Evolutionary conservation across 2,888 invertebrate species (phyloP).

Genomic region (Drepana falcataria): DNA sequence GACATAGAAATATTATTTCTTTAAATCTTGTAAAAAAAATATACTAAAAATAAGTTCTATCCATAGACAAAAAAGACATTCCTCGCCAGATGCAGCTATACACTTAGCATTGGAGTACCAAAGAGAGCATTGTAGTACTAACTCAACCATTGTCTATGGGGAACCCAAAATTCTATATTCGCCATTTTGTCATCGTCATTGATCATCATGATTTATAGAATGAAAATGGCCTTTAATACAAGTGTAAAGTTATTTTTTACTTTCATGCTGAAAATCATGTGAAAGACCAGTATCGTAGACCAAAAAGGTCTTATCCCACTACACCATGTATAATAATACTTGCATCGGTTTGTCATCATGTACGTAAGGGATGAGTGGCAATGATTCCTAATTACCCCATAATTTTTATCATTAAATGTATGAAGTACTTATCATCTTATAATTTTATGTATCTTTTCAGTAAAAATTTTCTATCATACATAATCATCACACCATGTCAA

Average conservation of each 20-base stretch:
- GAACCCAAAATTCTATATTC: constrained; percentile 29
- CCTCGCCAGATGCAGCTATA: background rate
- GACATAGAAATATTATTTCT: too few relatives aligned
- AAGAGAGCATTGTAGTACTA: constrained; percentile 21
- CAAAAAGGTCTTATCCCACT: constrained; percentile 54
- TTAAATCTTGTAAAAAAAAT: background rate
- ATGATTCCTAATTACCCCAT: constrained; percentile 11
- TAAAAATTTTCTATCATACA: too few relatives aligned
- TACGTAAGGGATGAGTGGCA: constrained; percentile 29
- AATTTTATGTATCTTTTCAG: too few relatives aligned
- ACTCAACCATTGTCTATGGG: constrained; percentile 7
- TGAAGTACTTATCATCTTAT: too few relatives aligned
- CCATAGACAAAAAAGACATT: background rate
- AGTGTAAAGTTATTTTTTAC: constrained; percentile 10
- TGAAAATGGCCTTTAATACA: constrained; percentile 10
- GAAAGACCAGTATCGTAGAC: constrained; percentile 41
- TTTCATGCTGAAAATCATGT: constrained; percentile 32
- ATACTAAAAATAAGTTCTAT: background rate
- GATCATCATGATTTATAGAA: constrained; percentile 27
- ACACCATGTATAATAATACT: constrained; percentile 58
- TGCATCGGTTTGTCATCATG: constrained; percentile 28
- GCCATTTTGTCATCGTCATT: constrained; percentile 34
- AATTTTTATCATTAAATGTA: too few relatives aligned
- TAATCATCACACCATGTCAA: too few relatives aligned
- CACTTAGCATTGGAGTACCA: constrained; percentile 10